These are phyloP conservation scores for Halocaridina rubra DNA, from an alignment of 2,888 invertebrate genomes.

Conservation along the genomic window DNA sequence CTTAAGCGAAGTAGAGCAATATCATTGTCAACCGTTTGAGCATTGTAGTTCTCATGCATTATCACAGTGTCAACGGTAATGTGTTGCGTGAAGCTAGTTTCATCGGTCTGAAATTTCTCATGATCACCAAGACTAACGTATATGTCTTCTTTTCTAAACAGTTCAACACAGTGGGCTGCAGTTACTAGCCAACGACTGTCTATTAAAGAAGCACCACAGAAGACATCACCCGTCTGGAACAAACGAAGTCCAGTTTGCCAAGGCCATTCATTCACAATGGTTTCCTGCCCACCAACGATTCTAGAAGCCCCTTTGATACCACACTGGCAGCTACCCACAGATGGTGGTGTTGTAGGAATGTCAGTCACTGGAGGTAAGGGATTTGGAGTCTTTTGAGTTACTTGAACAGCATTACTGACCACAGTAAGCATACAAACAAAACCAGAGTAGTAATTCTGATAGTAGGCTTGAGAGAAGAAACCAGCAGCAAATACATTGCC, in stretches of 20 bases:
- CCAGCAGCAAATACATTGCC: conserved; percentile 5
- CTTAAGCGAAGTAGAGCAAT: conserved; percentile 52
- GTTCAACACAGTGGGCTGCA: conserved; percentile 41
- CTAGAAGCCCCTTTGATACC: conserved; percentile 15
- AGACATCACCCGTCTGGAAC: background rate
- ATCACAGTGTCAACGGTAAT: background rate
- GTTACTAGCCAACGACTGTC: conserved; percentile 13
- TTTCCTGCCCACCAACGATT: conserved; percentile 7
- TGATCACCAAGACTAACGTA: conserved; percentile 30
- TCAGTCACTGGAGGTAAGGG: background rate
- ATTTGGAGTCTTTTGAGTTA: background rate
- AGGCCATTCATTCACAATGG: conserved; percentile 27
- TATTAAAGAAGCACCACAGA: conserved; percentile 42
- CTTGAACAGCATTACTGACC: background rate
- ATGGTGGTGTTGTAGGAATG: background rate
- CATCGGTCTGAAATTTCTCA: background rate
- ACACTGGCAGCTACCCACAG: background rate
- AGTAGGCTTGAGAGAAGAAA: background rate
- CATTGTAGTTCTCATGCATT: conserved; percentile 3
- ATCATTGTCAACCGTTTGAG: conserved; percentile 25
- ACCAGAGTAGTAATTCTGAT: background rate
- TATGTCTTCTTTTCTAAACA: background rate
- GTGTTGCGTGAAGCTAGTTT: background rate
- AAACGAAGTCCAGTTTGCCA: conserved; percentile 37
- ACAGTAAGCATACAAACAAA: background rate